Evolutionary conservation across 2,113 vertebrate species (phyloP), one percentile per base, ranked within the genome.

Genomic region (Vanacampus margaritifer): DNA sequence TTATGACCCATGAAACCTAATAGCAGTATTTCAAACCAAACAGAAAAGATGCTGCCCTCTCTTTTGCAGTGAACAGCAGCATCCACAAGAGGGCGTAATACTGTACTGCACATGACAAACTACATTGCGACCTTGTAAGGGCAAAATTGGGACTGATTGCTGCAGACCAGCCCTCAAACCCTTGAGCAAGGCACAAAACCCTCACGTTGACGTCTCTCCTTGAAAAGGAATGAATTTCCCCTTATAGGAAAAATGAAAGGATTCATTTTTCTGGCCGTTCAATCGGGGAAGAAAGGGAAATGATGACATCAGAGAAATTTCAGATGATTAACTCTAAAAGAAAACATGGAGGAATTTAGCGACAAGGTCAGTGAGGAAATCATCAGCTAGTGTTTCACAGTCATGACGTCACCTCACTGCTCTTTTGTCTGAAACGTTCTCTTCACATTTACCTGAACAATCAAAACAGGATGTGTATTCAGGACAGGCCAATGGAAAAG

Each of bases 341-440:
- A 62, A 62, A 62, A 62, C 60, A 62, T 41, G 60, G 60, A 14
- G 39, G 23, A 24, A 62, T 62, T 43, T 16, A 43, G 60, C 39
- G 26, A 26, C 59, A 62, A 62, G 60, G 60, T 62, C 60, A 62
- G 60, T 26, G 60, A 62, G 19, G 19, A 59, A 59, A 62, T 26
- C 39, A 5, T 39, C n/a, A 26, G 60, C 24, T 62, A 7, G 59
- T 16, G 37, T 62, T 62, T 62, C 59, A 41, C 59, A 39, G 59
- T 23, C 59, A 60, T 37, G 37, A 60, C 58, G n/a, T 57, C 58
- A 35, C 35, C 36, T 37, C 36, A 8, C 56, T 58, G 9, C 32
- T 60, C 35, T 60, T 60, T 60, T 60, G 35, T 37, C 32, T 60
- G 35, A 35, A 39, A 13, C 10, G n/a, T 60, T 23, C 35, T 37